phyloP scores from a whole-genome alignment of 2,888 invertebrate genomes.

The Prenolepis imparis region DNA sequence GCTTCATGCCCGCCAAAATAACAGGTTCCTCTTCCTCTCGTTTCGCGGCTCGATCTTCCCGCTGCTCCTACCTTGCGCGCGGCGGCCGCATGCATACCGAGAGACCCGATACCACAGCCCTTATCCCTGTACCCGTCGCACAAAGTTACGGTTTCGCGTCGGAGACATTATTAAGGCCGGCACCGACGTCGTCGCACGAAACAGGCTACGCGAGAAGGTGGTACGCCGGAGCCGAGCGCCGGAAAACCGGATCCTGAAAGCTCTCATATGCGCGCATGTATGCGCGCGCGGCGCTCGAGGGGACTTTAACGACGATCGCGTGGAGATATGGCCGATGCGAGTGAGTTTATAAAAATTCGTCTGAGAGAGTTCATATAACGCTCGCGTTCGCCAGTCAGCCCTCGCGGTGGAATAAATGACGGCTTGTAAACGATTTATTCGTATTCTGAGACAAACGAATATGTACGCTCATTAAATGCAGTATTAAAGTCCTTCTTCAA shows the following conservation, averaged over 20 bases:
- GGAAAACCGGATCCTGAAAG: conserved; percentile 71
- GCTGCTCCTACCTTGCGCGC: background rate
- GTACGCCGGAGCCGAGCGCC: conserved; percentile 41
- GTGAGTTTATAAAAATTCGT: conserved; percentile 65
- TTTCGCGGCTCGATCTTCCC: conserved; percentile 58
- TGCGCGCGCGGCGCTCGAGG: conserved; percentile 45
- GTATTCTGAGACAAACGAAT: background rate
- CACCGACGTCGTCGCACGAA: conserved; percentile 60
- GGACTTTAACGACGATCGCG: conserved; percentile 65
- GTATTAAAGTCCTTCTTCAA: background rate
- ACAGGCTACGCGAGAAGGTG: conserved; percentile 32
- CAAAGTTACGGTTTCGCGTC: conserved; percentile 68
- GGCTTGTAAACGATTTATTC: background rate
- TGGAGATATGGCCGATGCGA: conserved; percentile 57
- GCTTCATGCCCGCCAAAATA: conserved; percentile 80
- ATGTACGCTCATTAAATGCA: background rate
- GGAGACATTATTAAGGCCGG: conserved; percentile 70
- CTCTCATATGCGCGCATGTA: conserved; percentile 47
- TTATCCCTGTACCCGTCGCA: conserved; percentile 45
- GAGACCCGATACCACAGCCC: background rate
- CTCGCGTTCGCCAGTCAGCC: background rate
- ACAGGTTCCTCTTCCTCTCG: conserved; percentile 84
- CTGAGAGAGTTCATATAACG: conserved; percentile 47
- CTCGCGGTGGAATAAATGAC: background rate
- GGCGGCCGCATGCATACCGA: conserved; percentile 18